Evolutionary conservation across 2,797 vertebrate genomes (phyloP), one percentile per base, ranked within the genome.

Genomic region (Cossypha dichroa): DNA sequence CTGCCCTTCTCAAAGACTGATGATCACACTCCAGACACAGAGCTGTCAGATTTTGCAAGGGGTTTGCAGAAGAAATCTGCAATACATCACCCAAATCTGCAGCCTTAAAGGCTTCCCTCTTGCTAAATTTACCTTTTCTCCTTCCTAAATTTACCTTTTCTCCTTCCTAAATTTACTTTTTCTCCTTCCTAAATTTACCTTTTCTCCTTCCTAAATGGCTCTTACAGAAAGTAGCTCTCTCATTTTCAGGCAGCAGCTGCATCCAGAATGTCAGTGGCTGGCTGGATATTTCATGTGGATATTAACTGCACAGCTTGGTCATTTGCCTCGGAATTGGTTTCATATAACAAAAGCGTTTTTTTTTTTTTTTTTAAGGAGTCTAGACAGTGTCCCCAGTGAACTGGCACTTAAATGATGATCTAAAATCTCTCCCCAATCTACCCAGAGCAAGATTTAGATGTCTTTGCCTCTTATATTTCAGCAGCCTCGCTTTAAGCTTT

Each of bases 301-400:
- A 72, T 84, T 85, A 34, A 56, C 82, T 34, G 74, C 73, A 12
- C 34, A 18, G 94, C 90, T 78, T 85, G 78, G 88, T 93, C 89
- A 77, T 94, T 92, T 94, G 95, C 91, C 88, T 95, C 54, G 2
- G 25, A 67, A 80, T 87, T 91, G 92, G 86, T 88, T 93, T 93
- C 88, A 93, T 90, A 93, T 79, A 94, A 96, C 84, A 94, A 56
- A 90, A 96, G 78, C 49, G n/a, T n/a, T 28, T 23, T 25, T 20
- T 52, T 60, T 58, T 64, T 45, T 52, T 80, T 51, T 73, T 76
- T 66, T 49, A 31, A 81, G 67, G 51, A 91, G 95, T 95, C 95
- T 93, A 95, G 97, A 93, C 90, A 38, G 58, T 56, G 72, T 96
- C 90, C 83, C 54, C 13, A 77, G 96, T 74, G 95, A 81, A 38